A percentile compares a stretch with the other conserved stretches of the same genome.
Evolutionary conservation across 2,113 vertebrate species (phyloP).

Genomic region (Rafetus swinhoei): DNA sequence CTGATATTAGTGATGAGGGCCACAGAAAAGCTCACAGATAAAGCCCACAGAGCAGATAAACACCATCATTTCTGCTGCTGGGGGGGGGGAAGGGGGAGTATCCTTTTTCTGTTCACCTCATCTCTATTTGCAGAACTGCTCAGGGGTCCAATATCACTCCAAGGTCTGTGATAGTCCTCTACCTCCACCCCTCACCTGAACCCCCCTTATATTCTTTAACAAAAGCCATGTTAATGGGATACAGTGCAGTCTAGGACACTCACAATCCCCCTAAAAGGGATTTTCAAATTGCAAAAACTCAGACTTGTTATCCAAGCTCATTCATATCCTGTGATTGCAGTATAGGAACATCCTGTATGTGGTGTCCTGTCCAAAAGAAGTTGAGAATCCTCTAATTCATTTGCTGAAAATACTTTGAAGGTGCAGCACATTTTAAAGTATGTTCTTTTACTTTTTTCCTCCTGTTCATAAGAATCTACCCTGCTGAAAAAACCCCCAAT

Average conservation of each 20-base stretch:
- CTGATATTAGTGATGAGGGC: not conserved
- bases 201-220: not conserved
- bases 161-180: not conserved
- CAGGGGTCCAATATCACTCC: not conserved
- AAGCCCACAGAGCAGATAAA: not conserved
- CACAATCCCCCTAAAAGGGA: not conserved
- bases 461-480: not conserved
- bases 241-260: not conserved
- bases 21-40: not conserved
- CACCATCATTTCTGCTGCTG: not conserved
- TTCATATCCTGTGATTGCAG: not conserved
- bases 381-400: not conserved
- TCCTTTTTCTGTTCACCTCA: not conserved
- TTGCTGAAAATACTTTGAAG: not conserved
- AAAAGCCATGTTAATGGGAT: not conserved
- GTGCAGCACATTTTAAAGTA: not conserved
- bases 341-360: accelerated
- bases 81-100: no score
- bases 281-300: not conserved
- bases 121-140: not conserved
- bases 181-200: not conserved
- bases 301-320: not conserved
- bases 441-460: not conserved
- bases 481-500: not conserved
- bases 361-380: not conserved